Percentiles rank a stretch among this genome's conserved stretches.
phyloP scores from a whole-genome alignment of 2,888 invertebrate species.

The Parnassius mnemosyne region DNA sequence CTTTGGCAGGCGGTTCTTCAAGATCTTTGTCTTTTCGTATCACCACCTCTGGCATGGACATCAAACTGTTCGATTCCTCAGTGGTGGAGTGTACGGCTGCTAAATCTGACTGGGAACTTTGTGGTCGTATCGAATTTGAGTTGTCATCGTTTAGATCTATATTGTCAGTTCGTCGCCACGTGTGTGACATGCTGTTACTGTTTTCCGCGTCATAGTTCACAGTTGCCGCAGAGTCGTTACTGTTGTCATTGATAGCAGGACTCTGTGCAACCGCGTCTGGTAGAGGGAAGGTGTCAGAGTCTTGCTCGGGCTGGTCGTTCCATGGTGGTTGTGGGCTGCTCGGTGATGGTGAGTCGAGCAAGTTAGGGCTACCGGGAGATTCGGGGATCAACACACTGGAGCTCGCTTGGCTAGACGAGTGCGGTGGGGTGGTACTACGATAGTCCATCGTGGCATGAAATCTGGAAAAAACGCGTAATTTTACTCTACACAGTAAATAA shows the following conservation, averaged over 20 bases:
- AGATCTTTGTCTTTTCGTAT: slow-evolving; percentile 26
- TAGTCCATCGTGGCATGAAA: slow-evolving; percentile 16
- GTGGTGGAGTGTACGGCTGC: slow-evolving; percentile 32
- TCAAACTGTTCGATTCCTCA: slow-evolving; percentile 39
- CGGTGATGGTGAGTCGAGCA: slow-evolving; percentile 31
- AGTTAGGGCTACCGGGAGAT: slow-evolving; percentile 39
- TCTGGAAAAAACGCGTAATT: slow-evolving; percentile 10
- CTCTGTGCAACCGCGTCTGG: slow-evolving; percentile 8
- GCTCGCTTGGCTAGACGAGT: slow-evolving; percentile 30
- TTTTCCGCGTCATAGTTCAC: slow-evolving; percentile 28
- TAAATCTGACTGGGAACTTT: slow-evolving; percentile 31
- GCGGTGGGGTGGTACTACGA: slow-evolving; percentile 32
- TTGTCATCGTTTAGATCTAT: slow-evolving; percentile 29
- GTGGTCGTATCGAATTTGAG: slow-evolving; percentile 32
- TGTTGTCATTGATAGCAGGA: slow-evolving; percentile 29
- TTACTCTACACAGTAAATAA: neutral
- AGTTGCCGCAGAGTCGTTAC: slow-evolving; percentile 32
- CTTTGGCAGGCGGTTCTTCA: slow-evolving; percentile 56
- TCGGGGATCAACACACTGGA: slow-evolving; percentile 36
- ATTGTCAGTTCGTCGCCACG: slow-evolving; percentile 12
- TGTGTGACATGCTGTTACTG: slow-evolving; percentile 1
- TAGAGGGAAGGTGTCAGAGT: slow-evolving; percentile 29
- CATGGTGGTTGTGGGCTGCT: slow-evolving; percentile 12
- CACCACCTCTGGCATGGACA: slow-evolving; percentile 36
- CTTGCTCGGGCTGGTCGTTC: slow-evolving; percentile 7